Conservation (phyloP, 37 sponge, comb jelly and placozoan species). For the Hormiphora californensis region DNA sequence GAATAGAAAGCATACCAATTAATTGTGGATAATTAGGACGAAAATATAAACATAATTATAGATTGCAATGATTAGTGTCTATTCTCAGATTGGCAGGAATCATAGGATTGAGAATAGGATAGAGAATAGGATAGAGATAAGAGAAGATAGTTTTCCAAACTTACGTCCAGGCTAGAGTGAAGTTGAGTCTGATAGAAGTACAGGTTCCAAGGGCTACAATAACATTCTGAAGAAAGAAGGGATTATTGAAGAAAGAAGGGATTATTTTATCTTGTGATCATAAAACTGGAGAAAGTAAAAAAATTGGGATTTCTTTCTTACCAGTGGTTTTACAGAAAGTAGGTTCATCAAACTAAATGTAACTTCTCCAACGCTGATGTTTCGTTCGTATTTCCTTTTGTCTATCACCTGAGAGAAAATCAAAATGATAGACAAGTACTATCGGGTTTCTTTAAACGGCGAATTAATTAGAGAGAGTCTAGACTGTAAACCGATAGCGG, state of each 20-base stretch:
- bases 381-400: slow-evolving; percentile 47
- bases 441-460: background rate
- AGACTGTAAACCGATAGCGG: background rate
- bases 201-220: slow-evolving; percentile 54
- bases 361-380: slow-evolving; percentile 35
- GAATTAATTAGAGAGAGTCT: background rate
- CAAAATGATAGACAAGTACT: background rate
- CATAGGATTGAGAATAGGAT: no score
- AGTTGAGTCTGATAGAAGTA: slow-evolving; percentile 48
- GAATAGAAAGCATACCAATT: no score
- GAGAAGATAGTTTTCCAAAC: no score
- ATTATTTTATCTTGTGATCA: background rate
- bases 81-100: no score
- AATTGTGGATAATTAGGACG: no score
- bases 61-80: no score
- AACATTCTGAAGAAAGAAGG: slow-evolving; percentile 3
- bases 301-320: background rate
- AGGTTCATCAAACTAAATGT: slow-evolving; percentile 48
- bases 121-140: no score
- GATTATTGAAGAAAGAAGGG: background rate
- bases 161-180: slow-evolving; percentile 51
- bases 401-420: slow-evolving; percentile 24
- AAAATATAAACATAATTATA: no score
- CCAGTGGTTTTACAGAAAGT: slow-evolving; percentile 47
- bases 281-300: no score